These are phyloP conservation scores for Sitobion miscanthi DNA, from an alignment of 1,140 invertebrate species.

Conservation along the genomic window DNA sequence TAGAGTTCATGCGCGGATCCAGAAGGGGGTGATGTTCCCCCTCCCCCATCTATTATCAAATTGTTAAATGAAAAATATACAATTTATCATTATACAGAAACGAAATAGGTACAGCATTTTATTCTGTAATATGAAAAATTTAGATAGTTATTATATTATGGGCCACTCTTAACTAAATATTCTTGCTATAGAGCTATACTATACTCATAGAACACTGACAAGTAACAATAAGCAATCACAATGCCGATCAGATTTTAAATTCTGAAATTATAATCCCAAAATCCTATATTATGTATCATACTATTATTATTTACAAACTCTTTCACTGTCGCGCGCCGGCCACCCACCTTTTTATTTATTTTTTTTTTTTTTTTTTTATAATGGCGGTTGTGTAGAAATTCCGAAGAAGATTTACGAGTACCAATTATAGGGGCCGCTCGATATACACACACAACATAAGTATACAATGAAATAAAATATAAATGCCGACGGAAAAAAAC, in stretches of 20 bases:
- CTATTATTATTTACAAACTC: not conserved
- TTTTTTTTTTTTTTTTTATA: not conserved
- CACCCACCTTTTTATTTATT: conserved; percentile 41
- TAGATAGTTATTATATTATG: not conserved
- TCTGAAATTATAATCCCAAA: not conserved
- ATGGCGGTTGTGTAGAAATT: conserved; percentile 13
- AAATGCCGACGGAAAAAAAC: conserved; percentile 24
- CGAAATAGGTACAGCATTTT: not conserved
- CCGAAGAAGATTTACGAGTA: conserved; percentile 53
- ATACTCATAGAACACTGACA: not conserved
- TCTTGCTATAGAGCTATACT: too few relatives aligned
- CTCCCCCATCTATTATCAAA: not conserved
- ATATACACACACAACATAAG: not conserved
- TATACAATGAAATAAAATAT: conserved; percentile 17
- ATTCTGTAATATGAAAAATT: not conserved
- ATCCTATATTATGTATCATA: not conserved
- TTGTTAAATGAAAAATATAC: not conserved
- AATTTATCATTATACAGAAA: not conserved
- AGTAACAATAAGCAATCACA: not conserved
- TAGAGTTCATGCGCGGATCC: too few relatives aligned
- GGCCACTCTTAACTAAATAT: too few relatives aligned
- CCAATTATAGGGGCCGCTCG: conserved; percentile 37
- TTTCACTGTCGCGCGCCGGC: not conserved
- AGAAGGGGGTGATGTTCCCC: too few relatives aligned
- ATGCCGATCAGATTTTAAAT: not conserved